Evolutionary conservation across 2,888 invertebrate species (phyloP), one percentile per base, ranked within the genome.

Genomic region (Pachydiplax longipennis): DNA sequence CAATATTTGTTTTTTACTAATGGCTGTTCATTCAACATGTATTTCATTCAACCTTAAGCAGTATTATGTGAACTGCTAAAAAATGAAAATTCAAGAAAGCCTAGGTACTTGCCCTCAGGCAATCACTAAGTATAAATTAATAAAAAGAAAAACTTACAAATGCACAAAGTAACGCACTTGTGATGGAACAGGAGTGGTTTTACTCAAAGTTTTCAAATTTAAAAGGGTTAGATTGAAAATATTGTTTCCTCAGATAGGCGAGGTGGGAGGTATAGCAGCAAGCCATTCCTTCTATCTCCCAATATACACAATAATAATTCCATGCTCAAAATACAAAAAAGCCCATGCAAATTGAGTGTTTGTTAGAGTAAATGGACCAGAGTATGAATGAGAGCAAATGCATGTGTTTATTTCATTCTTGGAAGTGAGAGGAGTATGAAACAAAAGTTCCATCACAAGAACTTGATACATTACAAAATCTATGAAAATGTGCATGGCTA

Each of bases 261-360:
- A 37, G 87, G 25, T 87, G 37, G 37, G 37, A 87, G 73, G 73
- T 73, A 73, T 13, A 31, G 61, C 87, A 65, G 40, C 53, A 35
- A 61, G 87, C 61, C 37, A 61, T 65, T 37, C 61, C 87, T 61
- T 37, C 87, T 61, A 37, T 73, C 73, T 73, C 73, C 73, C 58
- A 65, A 65, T 87, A 87, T 87, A 87, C 61, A 87, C 61, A 87
- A 61, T 87, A 87, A 87, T 87, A 87, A 87, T 87, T 87, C 87
- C 87, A 87, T 87, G 87, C 87, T 87, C 87, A 87, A 87, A 65
- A 61, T 87, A 65, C 31, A 61, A 61, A 87, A 44, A 87, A 87
- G 87, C 87, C 87, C 87, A 87, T 73, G 31, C 31, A 73, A 37
- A 61, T 87, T 37, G 87, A 87, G 65, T 87, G 87, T 65, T 65